Base-by-base conservation (phyloP, 2,113 vertebrate genomes). In the Lamprologus callipterus region DNA sequence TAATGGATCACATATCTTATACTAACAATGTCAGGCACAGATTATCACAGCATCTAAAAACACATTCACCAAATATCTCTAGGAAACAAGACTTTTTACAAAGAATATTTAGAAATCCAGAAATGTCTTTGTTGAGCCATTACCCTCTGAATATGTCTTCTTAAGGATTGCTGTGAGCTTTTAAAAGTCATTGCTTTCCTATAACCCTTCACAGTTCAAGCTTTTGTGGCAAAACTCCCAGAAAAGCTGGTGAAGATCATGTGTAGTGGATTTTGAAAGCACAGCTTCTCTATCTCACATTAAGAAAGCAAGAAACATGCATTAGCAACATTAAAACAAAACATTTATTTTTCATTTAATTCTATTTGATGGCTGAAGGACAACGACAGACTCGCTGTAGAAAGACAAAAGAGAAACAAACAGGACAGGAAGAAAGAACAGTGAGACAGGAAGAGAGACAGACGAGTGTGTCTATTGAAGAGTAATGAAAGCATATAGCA, bases 401-500 rank as follows among this genome's bases (percentile, higher is more conserved):
- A 60, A 37, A 65, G 12, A 73, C 23, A 82, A 54, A 42, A 51
- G 49, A 79, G 26, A 87, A 49, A 60, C 19, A 12, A 87, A 45
- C 37, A 55, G 9, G 58, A 92, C 26, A 78, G 37, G 86, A 63
- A 42, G 45, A 88, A 68, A 79, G 12, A 28, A 65, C 14, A 86
- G 82, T 60, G 12, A 60, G 60, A 65, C 21, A 87, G 28, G 80
- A 45, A 87, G 42, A 16, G 70, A 75, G 68, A 88, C 57, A 84
- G 37, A 73, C 16, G 2, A 49, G 73, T 49, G 7, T 49, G 42
- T 49, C 42, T 78, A 12, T 16, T 16, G 53, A 49, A 60, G 87
- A 33, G 57, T 75, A 70, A 73, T 90, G n/a, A 82, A 93, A 92
- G 86, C 80, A 87, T 91, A 91, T 90, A 90, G 91, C 89, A 85